A percentile compares a stretch with the other conserved stretches of the same genome.
These are phyloP conservation scores for Danaus chrysippus DNA, from an alignment of 2,888 invertebrate genomes.

Conservation along the genomic window DNA sequence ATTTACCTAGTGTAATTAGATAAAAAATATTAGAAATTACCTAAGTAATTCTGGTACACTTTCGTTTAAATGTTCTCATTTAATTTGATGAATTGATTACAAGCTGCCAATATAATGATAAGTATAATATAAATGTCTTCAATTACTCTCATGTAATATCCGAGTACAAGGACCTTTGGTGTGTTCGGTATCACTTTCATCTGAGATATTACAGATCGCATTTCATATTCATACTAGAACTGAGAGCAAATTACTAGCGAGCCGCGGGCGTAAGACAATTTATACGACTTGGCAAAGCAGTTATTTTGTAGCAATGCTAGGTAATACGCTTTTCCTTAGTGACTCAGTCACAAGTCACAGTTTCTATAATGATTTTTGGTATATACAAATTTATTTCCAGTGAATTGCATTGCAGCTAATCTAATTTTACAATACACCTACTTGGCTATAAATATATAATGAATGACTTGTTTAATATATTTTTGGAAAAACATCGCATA, in stretches of 20 bases:
- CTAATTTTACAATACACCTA: too few relatives aligned
- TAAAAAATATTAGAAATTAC: too few relatives aligned
- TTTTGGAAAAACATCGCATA: too few relatives aligned
- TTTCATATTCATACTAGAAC: conserved; percentile 26
- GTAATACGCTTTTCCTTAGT: conserved; percentile 32
- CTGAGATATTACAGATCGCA: conserved; percentile 23
- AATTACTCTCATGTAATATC: conserved; percentile 13
- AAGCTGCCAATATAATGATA: too few relatives aligned
- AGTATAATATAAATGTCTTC: not conserved
- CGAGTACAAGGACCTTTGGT: conserved; percentile 24
- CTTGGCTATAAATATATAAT: too few relatives aligned
- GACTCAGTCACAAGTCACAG: conserved; percentile 34
- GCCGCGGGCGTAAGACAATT: conserved; percentile 25
- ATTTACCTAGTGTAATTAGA: too few relatives aligned
- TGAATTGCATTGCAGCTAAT: too few relatives aligned
- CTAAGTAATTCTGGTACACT: too few relatives aligned
- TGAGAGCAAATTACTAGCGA: conserved; percentile 21
- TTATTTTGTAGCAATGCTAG: conserved; percentile 29
- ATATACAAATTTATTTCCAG: too few relatives aligned
- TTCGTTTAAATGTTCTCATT: too few relatives aligned
- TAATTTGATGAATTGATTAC: too few relatives aligned
- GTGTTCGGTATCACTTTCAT: conserved; percentile 20
- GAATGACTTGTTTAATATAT: too few relatives aligned
- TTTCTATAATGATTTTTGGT: conserved; percentile 22
- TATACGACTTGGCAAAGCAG: conserved; percentile 22